A percentile compares a stretch with the other conserved stretches of the same genome.
Evolutionary conservation across 1,140 invertebrate species (phyloP).

Genomic region (Cryptotermes secundus): DNA sequence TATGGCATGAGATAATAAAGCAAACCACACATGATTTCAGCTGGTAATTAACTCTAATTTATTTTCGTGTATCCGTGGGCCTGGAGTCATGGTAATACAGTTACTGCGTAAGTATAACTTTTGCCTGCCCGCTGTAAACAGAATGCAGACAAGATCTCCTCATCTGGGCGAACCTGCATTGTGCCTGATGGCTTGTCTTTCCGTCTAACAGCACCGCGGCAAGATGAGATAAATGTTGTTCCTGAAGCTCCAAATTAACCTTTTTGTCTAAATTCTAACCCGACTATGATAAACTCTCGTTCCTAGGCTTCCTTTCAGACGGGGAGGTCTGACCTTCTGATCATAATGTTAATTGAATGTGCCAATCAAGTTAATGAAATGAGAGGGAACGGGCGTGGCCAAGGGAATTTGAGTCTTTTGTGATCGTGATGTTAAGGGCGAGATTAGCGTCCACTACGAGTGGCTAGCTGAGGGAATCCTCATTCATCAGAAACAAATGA

Average conservation of each 20-base stretch:
- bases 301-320: neutral
- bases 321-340: slow-evolving; percentile 33
- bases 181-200: neutral
- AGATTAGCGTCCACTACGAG: slow-evolving; percentile 16
- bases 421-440: neutral
- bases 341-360: slow-evolving; percentile 35
- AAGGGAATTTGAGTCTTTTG: neutral
- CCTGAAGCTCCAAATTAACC: slow-evolving; percentile 35
- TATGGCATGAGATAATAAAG: neutral
- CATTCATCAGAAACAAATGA: slow-evolving; percentile 33
- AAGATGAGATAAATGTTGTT: slow-evolving; percentile 26
- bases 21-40: neutral
- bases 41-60: slow-evolving; percentile 5
- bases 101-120: too few species aligned
- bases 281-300: neutral
- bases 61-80: too few species aligned
- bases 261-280: slow-evolving; percentile 35
- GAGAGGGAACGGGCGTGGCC: neutral
- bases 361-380: slow-evolving; percentile 36
- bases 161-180: neutral
- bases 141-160: neutral
- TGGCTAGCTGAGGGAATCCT: neutral
- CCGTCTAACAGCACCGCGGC: neutral
- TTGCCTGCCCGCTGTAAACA: too few species aligned
- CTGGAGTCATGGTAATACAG: too few species aligned